Conservation (phyloP, 2,888 invertebrate genomes). For the Spialia ferax region DNA sequence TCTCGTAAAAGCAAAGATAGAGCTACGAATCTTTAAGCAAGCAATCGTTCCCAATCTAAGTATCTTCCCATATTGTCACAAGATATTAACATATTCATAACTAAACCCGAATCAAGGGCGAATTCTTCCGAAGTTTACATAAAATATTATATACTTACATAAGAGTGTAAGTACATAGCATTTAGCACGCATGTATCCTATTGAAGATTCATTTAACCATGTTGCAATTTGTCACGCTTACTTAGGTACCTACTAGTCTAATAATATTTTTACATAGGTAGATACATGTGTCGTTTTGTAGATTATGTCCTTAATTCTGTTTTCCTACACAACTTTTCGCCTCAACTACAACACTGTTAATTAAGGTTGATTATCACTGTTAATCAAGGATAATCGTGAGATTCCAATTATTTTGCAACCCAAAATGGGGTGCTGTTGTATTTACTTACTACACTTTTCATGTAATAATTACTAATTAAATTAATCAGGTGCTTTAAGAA, state of each 20-base stretch:
- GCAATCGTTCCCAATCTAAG: slow-evolving; percentile 33
- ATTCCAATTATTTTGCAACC: too few relatives aligned
- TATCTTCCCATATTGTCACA: slow-evolving; percentile 52
- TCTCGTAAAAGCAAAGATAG: not conserved
- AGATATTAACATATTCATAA: slow-evolving; percentile 54
- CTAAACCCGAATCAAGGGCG: slow-evolving; percentile 54
- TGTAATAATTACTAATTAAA: too few relatives aligned
- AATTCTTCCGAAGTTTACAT: slow-evolving; percentile 45
- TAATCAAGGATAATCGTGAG: too few relatives aligned
- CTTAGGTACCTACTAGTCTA: not conserved
- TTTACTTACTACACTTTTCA: too few relatives aligned
- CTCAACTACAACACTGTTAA: too few relatives aligned
- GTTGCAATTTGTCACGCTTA: slow-evolving; percentile 15
- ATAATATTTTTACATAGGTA: not conserved
- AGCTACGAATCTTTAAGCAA: not conserved
- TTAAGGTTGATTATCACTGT: too few relatives aligned
- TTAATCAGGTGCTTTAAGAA: too few relatives aligned
- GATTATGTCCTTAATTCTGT: too few relatives aligned
- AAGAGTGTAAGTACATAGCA: slow-evolving; percentile 23
- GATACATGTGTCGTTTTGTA: too few relatives aligned
- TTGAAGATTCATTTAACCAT: slow-evolving; percentile 7
- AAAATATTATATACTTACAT: slow-evolving; percentile 35
- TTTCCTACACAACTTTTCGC: too few relatives aligned
- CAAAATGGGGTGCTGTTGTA: too few relatives aligned
- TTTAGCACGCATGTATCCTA: slow-evolving; percentile 20